phyloP scores from a whole-genome alignment of 2,113 vertebrate genomes.

The Sinocyclocheilus anophthalmus region DNA sequence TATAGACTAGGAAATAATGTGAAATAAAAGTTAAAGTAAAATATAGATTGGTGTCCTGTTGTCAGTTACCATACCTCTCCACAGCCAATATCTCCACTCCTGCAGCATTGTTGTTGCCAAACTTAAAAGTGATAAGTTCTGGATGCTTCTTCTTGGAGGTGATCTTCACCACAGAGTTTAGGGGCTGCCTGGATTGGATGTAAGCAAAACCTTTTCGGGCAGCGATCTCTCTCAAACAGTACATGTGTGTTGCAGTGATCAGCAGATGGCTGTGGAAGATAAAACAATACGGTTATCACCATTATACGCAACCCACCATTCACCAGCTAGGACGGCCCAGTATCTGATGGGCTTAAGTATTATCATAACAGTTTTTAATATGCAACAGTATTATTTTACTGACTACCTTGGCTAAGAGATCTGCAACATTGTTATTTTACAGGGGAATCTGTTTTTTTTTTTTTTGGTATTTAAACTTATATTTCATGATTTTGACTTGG shows the following conservation, averaged over 20 bases:
- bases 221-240: conserved; percentile 94
- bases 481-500: background rate
- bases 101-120: conserved; percentile 89
- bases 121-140: conserved; percentile 98
- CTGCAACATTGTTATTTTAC: too few relatives aligned
- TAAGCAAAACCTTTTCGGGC: conserved; percentile 93
- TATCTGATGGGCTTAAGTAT: background rate
- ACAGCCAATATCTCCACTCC: conserved; percentile 94
- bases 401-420: background rate
- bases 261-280: conserved; percentile 83
- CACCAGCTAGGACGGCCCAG: background rate
- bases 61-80: conserved; percentile 81
- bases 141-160: conserved; percentile 99
- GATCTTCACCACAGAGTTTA: conserved; percentile 97
- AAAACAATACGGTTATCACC: background rate
- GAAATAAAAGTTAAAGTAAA: background rate
- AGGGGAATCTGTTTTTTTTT: background rate
- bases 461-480: background rate
- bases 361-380: background rate
- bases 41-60: background rate
- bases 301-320: background rate
- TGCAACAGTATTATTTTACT: background rate
- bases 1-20: background rate
- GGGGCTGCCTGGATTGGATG: conserved; percentile 94
- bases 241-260: conserved; percentile 97